Base-by-base conservation (phyloP, 2,888 invertebrate genomes). In the Trissoscelio sp. region DNA sequence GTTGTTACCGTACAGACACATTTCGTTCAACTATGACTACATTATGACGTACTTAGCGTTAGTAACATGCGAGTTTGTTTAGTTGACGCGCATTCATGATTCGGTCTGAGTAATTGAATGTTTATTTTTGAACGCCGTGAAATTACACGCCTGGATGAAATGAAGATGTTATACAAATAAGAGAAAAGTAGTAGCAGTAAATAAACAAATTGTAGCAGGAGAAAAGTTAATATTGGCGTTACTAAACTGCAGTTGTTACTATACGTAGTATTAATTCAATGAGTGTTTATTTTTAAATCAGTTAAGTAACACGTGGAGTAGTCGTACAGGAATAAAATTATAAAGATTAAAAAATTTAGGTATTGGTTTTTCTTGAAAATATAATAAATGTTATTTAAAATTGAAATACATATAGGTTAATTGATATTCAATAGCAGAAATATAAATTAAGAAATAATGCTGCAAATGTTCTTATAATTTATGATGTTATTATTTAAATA, bases 11-110 rank as follows among this genome's bases (percentile, higher is more conserved):
- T 12, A 24, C 22, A 22, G 64, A 73, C 39, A 73, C 67, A 60
- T 62, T 67, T 62, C 67, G 11, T 66, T 57, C 22, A 12, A 34
- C 28, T 16, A 28, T 69, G 79, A 79, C 46, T 79, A 74, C 74
- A 79, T 79, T 11, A 79, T 74, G 55, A 69, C 28, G n/a, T 18
- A 62, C 67, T 79, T 67, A 73, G 62, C 42, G 39, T 11, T 44
- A 31, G 20, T 34, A 24, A 18, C 28, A 28, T 28, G 55, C 28
- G 24, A 22, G 34, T 37, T 53, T 55, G 55, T 46, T 55, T 62
- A 77, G 53, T 60, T 31, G 16, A 5, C 28, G 64, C 4, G 3
- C 14, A 7, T 11, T 67, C 20, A 16, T 28, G 66, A 39, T 48
- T 67, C n/a, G 20, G n/a, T 28, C 4, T 12, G 22, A 9, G 24